Conservation (phyloP, 2,888 invertebrate genomes). For the Drosophila yooni region DNA sequence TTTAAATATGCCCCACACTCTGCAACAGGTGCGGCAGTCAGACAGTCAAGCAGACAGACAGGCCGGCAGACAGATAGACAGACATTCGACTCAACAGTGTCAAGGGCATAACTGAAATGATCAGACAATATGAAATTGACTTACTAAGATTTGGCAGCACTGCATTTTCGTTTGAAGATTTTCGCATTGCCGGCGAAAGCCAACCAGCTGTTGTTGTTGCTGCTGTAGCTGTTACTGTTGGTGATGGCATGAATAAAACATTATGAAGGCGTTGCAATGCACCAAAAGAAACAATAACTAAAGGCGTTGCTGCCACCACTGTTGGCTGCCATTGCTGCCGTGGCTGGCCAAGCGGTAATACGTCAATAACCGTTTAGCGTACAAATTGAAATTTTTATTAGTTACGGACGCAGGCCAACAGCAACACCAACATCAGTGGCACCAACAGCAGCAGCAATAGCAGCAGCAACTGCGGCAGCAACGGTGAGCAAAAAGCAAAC, state of each 20-base stretch:
- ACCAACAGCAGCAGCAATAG: slow-evolving; percentile 22
- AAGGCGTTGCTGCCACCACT: slow-evolving; percentile 76
- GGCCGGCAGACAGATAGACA: neutral
- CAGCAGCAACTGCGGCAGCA: slow-evolving; percentile 19
- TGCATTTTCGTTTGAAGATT: slow-evolving; percentile 12
- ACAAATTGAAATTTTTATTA: slow-evolving; percentile 82
- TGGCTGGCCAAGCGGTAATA: slow-evolving; percentile 75
- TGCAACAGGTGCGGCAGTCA: slow-evolving; percentile 43
- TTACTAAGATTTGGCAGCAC: slow-evolving; percentile 27
- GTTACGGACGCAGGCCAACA: slow-evolving; percentile 69
- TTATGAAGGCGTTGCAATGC: slow-evolving; percentile 76
- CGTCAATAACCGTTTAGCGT: slow-evolving; percentile 81
- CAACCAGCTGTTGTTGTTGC: slow-evolving; percentile 8
- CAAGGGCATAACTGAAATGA: slow-evolving; percentile 41
- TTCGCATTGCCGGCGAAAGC: slow-evolving; percentile 43
- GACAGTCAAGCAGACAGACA: neutral
- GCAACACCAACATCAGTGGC: slow-evolving; percentile 32
- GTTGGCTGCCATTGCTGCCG: slow-evolving; percentile 35
- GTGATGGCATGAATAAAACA: slow-evolving; percentile 72
- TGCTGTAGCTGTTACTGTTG: slow-evolving; percentile 20
- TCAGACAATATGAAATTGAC: slow-evolving; percentile 39
- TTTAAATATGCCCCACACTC: slow-evolving; percentile 33
- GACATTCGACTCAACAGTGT: slow-evolving; percentile 26
- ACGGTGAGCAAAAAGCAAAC: slow-evolving; percentile 10
- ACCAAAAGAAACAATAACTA: slow-evolving; percentile 76